phyloP scores from a whole-genome alignment of 2,888 invertebrate species.

The Lithosia quadra region DNA sequence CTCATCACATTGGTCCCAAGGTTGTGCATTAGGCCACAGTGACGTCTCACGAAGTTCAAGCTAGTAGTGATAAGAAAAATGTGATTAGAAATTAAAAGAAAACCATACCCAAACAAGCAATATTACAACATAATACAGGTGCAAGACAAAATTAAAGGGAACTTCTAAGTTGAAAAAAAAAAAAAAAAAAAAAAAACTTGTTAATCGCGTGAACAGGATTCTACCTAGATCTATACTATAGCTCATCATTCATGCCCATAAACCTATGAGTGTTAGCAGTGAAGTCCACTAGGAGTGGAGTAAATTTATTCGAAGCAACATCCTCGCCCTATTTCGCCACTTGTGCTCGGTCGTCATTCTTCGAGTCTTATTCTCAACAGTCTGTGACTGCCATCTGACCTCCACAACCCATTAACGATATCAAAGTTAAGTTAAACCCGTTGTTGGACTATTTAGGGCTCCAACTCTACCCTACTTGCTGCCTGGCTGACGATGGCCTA shows the following conservation, averaged over 20 bases:
- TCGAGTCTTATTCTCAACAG: no score
- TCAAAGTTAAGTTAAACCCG: no score
- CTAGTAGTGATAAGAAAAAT: slow-evolving; percentile 72
- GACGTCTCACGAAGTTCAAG: slow-evolving; percentile 77
- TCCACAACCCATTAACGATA: no score
- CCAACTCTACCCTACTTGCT: no score
- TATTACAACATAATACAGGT: slow-evolving; percentile 7
- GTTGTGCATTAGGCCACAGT: slow-evolving; percentile 72
- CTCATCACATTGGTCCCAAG: slow-evolving; percentile 79
- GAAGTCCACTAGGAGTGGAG: no score
- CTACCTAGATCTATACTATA: no score
- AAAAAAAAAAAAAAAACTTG: not conserved
- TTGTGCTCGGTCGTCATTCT: no score
- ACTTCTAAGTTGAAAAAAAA: not conserved
- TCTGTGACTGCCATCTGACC: no score
- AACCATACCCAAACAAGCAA: slow-evolving; percentile 40
- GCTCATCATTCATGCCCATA: no score
- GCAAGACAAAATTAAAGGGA: not conserved
- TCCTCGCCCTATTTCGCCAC: not conserved
- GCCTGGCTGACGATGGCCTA: no score
- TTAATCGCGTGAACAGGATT: not conserved
- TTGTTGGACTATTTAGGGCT: no score
- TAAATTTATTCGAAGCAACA: not conserved
- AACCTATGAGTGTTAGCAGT: no score
- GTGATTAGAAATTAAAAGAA: slow-evolving; percentile 52